Conservation (phyloP, 1,140 invertebrate genomes). For the Aphelinus atriplicis region DNA sequence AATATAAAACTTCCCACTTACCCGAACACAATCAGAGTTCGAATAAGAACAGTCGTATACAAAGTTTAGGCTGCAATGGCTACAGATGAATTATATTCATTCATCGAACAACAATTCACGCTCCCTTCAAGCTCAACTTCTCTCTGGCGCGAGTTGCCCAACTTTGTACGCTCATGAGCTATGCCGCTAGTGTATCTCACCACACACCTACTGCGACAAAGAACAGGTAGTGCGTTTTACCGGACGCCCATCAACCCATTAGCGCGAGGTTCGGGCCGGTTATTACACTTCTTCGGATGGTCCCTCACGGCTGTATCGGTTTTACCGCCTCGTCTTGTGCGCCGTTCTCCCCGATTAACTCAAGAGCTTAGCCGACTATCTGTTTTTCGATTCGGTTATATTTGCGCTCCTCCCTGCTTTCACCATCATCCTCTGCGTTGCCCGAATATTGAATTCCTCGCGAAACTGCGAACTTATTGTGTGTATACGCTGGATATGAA, state of each 20-base stretch:
- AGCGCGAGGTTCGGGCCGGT: conserved; percentile 4
- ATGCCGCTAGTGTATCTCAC: too few relatives aligned
- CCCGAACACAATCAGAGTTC: too few relatives aligned
- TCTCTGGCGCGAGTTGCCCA: conserved; percentile 2
- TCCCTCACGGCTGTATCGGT: background rate
- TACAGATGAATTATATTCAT: too few relatives aligned
- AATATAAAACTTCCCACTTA: too few relatives aligned
- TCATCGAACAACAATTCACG: too few relatives aligned
- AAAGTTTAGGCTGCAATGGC: too few relatives aligned
- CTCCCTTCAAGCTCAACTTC: too few relatives aligned
- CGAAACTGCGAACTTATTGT: background rate
- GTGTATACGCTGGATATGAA: background rate
- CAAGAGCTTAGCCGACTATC: background rate
- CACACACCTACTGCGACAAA: too few relatives aligned
- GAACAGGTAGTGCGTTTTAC: too few relatives aligned
- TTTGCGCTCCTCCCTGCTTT: background rate
- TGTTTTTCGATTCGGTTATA: background rate
- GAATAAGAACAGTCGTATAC: too few relatives aligned
- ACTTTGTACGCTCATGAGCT: too few relatives aligned
- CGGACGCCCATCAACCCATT: background rate
- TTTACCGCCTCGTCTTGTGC: conserved; percentile 8
- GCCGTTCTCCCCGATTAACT: conserved; percentile 16
- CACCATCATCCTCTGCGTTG: too few relatives aligned
- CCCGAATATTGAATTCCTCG: conserved; percentile 18
- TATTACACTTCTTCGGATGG: background rate